Conservation (phyloP, 2,888 invertebrate species). For the Epistrophe grossulariae region DNA sequence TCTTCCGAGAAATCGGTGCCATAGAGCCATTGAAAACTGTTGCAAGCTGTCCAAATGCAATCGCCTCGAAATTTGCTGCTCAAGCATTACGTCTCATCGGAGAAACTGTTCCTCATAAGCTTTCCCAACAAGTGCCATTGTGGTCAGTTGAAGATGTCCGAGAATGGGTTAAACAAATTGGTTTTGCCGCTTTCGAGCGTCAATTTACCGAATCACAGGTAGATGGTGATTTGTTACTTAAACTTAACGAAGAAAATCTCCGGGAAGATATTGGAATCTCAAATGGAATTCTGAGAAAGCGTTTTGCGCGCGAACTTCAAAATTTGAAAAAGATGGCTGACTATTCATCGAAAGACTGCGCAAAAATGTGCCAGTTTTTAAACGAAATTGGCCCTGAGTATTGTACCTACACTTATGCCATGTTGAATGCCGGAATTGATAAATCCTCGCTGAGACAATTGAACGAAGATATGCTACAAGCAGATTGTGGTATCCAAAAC, state of each 20-base stretch:
- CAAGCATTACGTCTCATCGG: slow-evolving; percentile 96
- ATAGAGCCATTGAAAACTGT: slow-evolving; percentile 97
- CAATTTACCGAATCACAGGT: slow-evolving; percentile 96
- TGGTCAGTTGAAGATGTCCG: slow-evolving; percentile 98
- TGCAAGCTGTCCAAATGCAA: slow-evolving; percentile 98
- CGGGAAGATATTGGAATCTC: slow-evolving; percentile 95
- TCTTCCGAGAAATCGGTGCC: slow-evolving; percentile 97
- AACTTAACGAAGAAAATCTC: slow-evolving; percentile 96
- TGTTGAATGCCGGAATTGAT: slow-evolving; percentile 98
- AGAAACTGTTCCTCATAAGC: slow-evolving; percentile 98
- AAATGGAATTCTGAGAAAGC: slow-evolving; percentile 96
- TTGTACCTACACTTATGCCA: slow-evolving; percentile 97
- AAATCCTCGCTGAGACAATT: slow-evolving; percentile 93
- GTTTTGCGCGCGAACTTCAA: slow-evolving; percentile 96
- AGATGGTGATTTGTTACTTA: slow-evolving; percentile 97
- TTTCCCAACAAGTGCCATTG: slow-evolving; percentile 98
- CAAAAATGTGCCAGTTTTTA: slow-evolving; percentile 94
- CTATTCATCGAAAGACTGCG: slow-evolving; percentile 96
- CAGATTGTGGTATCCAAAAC: slow-evolving; percentile 96
- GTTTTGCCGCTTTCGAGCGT: slow-evolving; percentile 92
- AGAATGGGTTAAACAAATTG: slow-evolving; percentile 99
- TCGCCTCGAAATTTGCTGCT: slow-evolving; percentile 98
- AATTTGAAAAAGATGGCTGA: slow-evolving; percentile 98
- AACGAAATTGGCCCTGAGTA: slow-evolving; percentile 94
- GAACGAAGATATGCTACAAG: slow-evolving; percentile 95